Conservation (phyloP, 1,140 invertebrate species). For the Harpegnathos saltator region DNA sequence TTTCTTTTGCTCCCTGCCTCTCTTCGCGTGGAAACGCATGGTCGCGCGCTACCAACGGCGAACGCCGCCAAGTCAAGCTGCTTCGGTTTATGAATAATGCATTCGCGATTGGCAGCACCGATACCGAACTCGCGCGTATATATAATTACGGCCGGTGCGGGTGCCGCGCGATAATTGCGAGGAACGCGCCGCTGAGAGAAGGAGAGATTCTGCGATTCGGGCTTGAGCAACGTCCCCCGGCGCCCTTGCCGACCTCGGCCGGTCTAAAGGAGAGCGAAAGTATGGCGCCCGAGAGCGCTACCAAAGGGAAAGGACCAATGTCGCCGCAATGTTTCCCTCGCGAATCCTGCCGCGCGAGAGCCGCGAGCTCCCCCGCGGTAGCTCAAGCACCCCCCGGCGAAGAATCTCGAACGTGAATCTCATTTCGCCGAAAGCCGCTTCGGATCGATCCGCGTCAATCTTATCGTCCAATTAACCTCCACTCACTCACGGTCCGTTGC, state of each 20-base stretch:
- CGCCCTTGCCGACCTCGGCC: constrained; percentile 6
- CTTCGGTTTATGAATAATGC: constrained; percentile 81
- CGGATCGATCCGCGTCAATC: too few relatives aligned
- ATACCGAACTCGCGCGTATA: constrained; percentile 72
- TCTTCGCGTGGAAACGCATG: constrained; percentile 5
- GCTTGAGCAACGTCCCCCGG: constrained; percentile 31
- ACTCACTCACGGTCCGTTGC: too few relatives aligned
- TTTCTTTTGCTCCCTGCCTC: too few relatives aligned
- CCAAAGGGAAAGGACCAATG: constrained; percentile 5
- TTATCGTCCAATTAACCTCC: too few relatives aligned
- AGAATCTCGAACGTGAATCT: too few relatives aligned
- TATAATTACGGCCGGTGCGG: constrained; percentile 77
- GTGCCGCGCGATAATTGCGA: constrained; percentile 74
- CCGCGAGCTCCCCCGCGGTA: too few relatives aligned
- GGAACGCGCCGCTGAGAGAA: constrained; percentile 50
- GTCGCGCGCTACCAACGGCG: constrained; percentile 32
- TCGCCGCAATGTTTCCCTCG: background rate
- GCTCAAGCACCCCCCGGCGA: too few relatives aligned
- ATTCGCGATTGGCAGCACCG: constrained; percentile 76
- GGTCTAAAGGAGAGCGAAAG: constrained; percentile 22
- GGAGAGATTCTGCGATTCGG: constrained; percentile 57
- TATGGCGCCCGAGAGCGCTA: too few relatives aligned
- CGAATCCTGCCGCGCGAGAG: background rate
- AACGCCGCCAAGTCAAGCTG: constrained; percentile 63
- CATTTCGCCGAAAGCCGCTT: too few relatives aligned